Evolutionary conservation across 2,113 vertebrate species (phyloP).

Genomic region (Dicentrarchus labrax): DNA sequence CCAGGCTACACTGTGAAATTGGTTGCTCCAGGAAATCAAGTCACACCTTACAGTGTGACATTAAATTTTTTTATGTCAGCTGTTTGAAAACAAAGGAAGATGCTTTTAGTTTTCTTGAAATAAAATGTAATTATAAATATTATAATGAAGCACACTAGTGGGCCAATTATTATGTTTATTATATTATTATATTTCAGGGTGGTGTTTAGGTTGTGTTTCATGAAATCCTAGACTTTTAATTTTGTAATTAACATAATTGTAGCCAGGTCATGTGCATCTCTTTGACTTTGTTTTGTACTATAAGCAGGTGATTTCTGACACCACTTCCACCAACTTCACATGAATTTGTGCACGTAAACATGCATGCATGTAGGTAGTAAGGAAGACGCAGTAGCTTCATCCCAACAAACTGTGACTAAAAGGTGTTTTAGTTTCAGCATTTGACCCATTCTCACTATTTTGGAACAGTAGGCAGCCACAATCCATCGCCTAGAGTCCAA

Average conservation of each 20-base stretch:
- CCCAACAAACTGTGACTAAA: neutral
- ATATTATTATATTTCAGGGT: neutral
- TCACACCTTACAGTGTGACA: constrained; percentile 34
- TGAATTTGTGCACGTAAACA: neutral
- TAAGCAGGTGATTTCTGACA: neutral
- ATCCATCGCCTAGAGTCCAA: neutral
- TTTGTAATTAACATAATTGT: neutral
- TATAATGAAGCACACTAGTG: neutral
- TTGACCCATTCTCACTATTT: neutral
- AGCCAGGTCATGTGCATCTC: neutral
- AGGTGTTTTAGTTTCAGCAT: neutral
- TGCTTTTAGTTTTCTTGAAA: constrained; percentile 11
- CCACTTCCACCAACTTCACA: neutral
- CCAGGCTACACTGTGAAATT: constrained; percentile 64
- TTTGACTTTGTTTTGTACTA: too few relatives aligned
- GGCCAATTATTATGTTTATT: neutral
- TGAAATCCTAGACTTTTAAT: neutral
- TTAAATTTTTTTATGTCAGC: constrained; percentile 42
- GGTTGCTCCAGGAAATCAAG: constrained; percentile 49
- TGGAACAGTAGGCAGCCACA: neutral
- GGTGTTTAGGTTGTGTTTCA: neutral
- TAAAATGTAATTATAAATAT: constrained; percentile 8
- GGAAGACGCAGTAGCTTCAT: neutral
- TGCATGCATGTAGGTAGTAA: neutral
- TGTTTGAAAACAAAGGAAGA: constrained; percentile 39